Conservation (phyloP, 53 echinoderm and acorn worm genomes). For the Glandiceps talaboti region DNA sequence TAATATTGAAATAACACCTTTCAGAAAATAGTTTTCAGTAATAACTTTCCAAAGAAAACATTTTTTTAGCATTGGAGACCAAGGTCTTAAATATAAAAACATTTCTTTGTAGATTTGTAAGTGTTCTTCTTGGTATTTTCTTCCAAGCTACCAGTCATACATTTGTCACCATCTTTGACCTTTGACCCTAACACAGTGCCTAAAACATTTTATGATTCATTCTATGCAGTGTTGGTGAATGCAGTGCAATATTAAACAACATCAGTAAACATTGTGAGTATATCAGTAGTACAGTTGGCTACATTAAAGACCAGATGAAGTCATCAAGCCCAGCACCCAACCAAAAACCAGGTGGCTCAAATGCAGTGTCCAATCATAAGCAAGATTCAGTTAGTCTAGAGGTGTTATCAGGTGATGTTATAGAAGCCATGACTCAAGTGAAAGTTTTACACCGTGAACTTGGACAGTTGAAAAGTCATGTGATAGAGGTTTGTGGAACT, state of each 20-base stretch:
- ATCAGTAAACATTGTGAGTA: constrained; percentile 62
- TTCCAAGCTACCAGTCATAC: too few species aligned
- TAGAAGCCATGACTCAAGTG: constrained; percentile 29
- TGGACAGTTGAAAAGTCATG: constrained; percentile 26
- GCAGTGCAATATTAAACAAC: constrained; percentile 57
- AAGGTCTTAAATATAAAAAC: too few species aligned
- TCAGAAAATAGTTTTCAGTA: too few species aligned
- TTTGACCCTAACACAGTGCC: too few species aligned
- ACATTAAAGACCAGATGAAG: constrained; percentile 22
- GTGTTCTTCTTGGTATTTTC: too few species aligned
- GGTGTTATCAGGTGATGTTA: constrained; percentile 31
- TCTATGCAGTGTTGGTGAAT: constrained; percentile 49
- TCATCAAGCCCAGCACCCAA: background rate
- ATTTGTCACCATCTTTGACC: too few species aligned
- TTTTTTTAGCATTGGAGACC: too few species aligned
- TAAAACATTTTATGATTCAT: too few species aligned
- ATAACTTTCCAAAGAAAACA: too few species aligned
- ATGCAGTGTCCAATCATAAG: constrained; percentile 18
- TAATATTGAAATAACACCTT: too few species aligned
- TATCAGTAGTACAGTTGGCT: constrained; percentile 56
- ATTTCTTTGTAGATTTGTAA: too few species aligned
- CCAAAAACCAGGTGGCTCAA: constrained; percentile 37
- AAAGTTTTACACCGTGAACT: constrained; percentile 37
- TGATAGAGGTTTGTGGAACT: constrained; percentile 43
- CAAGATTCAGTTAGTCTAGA: constrained; percentile 37